Conservation (phyloP, 1,140 invertebrate genomes). For the Drosophila obscura region DNA sequence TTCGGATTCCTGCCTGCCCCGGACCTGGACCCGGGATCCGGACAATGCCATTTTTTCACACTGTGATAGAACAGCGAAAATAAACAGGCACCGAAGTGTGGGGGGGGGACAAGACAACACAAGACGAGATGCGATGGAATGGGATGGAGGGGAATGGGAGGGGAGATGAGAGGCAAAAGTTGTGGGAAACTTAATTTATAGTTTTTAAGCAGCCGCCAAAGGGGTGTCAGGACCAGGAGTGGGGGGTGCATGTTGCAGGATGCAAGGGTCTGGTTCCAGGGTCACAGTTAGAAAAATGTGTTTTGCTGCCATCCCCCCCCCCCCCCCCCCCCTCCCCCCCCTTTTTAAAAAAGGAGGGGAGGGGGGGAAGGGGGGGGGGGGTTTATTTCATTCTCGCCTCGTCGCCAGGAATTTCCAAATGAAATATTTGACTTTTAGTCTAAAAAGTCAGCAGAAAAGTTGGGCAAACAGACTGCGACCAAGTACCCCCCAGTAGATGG, state of each 20-base stretch:
- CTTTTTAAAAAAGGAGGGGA: too few relatives aligned
- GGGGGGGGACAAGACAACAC: constrained; percentile 14
- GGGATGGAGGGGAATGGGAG: too few relatives aligned
- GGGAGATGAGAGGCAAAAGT: constrained; percentile 38
- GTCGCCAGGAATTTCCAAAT: constrained; percentile 77
- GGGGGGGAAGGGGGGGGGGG: too few relatives aligned
- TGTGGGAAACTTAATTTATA: constrained; percentile 82
- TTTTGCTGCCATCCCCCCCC: constrained; percentile 60
- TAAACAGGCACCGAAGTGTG: constrained; percentile 37
- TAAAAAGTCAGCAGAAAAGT: constrained; percentile 77
- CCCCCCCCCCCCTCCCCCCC: too few relatives aligned
- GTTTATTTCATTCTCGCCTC: constrained; percentile 79
- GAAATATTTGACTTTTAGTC: constrained; percentile 81
- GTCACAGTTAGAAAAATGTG: constrained; percentile 60
- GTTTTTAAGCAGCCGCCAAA: constrained; percentile 74
- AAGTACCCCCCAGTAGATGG: constrained; percentile 13
- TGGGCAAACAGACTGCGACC: constrained; percentile 73
- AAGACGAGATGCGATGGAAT: not conserved
- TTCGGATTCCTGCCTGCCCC: constrained; percentile 5
- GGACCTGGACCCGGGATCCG: not conserved
- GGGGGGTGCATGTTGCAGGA: constrained; percentile 1
- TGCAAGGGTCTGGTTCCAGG: not conserved
- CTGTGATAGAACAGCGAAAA: constrained; percentile 74
- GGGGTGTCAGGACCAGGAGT: too few relatives aligned
- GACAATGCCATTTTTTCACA: constrained; percentile 76